Evolutionary conservation across 1,140 invertebrate genomes (phyloP).

Genomic region (Heliothis virescens): DNA sequence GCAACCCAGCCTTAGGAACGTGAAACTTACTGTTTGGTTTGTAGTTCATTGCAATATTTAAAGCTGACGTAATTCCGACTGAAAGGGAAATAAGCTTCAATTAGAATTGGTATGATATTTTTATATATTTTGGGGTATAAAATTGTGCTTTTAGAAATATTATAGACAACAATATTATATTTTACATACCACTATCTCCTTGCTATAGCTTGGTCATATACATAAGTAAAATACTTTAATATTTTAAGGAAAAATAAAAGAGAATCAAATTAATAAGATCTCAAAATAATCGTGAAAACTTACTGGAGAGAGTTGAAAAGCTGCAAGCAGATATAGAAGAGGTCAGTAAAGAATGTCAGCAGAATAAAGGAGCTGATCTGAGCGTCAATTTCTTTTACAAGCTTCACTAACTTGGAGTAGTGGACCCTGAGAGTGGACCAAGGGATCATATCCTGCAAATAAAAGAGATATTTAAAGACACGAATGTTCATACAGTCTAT

Average conservation of each 20-base stretch:
- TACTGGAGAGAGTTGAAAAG: conserved; percentile 60
- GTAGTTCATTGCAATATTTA: conserved; percentile 5
- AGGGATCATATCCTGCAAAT: conserved; percentile 43
- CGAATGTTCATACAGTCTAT: too few relatives aligned
- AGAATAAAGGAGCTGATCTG: conserved; percentile 55
- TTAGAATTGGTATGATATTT: too few relatives aligned
- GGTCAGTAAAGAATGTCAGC: conserved; percentile 57
- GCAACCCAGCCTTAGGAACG: too few relatives aligned
- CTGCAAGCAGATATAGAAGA: conserved; percentile 62
- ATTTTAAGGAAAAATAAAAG: too few relatives aligned
- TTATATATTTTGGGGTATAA: background rate
- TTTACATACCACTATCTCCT: too few relatives aligned
- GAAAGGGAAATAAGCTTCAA: background rate
- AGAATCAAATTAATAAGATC: too few relatives aligned
- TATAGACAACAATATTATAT: too few relatives aligned
- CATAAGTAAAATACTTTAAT: too few relatives aligned
- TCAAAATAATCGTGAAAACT: background rate
- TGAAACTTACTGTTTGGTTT: conserved; percentile 14
- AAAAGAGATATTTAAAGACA: background rate
- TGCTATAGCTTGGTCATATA: too few relatives aligned
- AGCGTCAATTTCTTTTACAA: conserved; percentile 54
- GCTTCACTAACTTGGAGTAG: conserved; percentile 50
- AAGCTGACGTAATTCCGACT: conserved; percentile 15
- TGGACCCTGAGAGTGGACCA: conserved; percentile 53
- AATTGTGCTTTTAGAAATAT: too few relatives aligned